These are phyloP conservation scores for Bunonema sp. DNA, from an alignment of 2,888 invertebrate species.

Conservation along the genomic window DNA sequence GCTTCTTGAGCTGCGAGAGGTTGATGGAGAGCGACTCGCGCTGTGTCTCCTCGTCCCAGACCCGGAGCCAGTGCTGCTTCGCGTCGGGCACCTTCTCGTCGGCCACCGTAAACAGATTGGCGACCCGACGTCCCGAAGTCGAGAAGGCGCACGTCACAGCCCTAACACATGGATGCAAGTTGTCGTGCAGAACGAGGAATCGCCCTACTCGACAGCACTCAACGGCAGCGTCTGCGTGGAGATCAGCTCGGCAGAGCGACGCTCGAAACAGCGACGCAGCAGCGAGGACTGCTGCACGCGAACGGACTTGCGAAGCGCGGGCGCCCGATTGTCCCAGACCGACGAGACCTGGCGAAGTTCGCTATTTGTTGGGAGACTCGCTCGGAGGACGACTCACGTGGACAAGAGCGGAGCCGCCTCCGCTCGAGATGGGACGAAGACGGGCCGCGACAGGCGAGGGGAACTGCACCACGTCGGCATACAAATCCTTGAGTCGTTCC, in stretches of 20 bases:
- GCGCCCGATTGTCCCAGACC: constrained; percentile 26
- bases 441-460: too few relatives aligned
- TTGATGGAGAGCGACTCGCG: constrained; percentile 19
- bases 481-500: constrained; percentile 23
- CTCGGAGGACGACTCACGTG: neutral
- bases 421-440: too few relatives aligned
- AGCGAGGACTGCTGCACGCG: too few relatives aligned
- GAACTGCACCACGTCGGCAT: constrained; percentile 21
- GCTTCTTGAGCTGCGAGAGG: constrained; percentile 24
- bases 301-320: too few relatives aligned
- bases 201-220: neutral
- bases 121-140: constrained; percentile 14
- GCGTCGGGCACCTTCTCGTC: constrained; percentile 29
- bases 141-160: constrained; percentile 16
- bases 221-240: neutral
- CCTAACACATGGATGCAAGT: too few relatives aligned
- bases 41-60: constrained; percentile 16
- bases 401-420: neutral
- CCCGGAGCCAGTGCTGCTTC: constrained; percentile 29
- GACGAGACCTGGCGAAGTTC: constrained; percentile 15
- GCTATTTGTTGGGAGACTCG: neutral
- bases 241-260: constrained; percentile 10
- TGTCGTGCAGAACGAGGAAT: neutral
- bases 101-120: constrained; percentile 22
- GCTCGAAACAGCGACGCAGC: constrained; percentile 10